Evolutionary conservation across 2,113 vertebrate genomes (phyloP).

Genomic region (Alaudala cheleensis): DNA sequence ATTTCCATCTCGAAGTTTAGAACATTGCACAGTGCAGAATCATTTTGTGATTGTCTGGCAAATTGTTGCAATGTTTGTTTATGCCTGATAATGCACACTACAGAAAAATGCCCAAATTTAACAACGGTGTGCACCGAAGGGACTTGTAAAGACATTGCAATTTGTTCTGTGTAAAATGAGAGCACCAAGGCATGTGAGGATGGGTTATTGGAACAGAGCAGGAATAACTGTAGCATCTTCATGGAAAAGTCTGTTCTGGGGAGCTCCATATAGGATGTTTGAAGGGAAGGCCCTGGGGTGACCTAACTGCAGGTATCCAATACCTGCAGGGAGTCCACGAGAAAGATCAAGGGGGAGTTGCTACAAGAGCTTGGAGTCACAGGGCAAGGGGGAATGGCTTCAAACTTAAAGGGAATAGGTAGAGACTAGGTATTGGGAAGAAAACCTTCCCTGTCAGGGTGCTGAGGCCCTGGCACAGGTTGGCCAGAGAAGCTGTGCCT

Average conservation of each 20-base stretch:
- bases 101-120: background rate
- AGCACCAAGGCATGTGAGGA: background rate
- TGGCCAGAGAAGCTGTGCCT: background rate
- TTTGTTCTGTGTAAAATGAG: background rate
- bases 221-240: background rate
- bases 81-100: background rate
- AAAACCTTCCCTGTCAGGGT: background rate
- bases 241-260: background rate
- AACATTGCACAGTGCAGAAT: constrained; percentile 1
- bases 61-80: constrained; percentile 44
- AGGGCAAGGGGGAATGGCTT: background rate
- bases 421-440: background rate
- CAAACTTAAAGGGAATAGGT: background rate
- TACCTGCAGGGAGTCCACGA: background rate
- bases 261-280: background rate
- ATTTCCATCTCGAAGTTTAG: constrained; percentile 50
- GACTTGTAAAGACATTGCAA: background rate
- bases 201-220: background rate
- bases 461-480: rapidly evolving
- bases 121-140: background rate
- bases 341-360: background rate
- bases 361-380: background rate
- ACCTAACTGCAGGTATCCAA: rapidly evolving
- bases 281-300: background rate
- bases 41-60: constrained; percentile 50